Evolutionary conservation across 53 echinoderm and acorn worm species (phyloP).

Genomic region (Holothuria scabra): DNA sequence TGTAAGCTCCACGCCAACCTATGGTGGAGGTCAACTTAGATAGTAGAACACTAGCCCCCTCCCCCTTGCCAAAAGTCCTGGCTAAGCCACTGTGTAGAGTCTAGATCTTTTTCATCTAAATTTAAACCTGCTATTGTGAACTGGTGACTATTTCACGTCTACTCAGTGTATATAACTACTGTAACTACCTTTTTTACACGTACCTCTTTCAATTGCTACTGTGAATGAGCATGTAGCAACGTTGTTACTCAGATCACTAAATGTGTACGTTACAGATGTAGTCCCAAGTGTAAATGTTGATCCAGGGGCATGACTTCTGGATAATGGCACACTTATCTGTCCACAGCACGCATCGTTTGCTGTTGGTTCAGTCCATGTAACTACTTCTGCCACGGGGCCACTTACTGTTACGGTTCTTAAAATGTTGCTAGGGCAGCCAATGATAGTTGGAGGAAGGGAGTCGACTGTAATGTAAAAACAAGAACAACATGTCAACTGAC

Average conservation of each 20-base stretch:
- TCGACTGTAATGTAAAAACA: constrained; percentile 20
- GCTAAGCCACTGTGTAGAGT: too few species aligned
- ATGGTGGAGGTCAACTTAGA: too few species aligned
- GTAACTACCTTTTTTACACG: too few species aligned
- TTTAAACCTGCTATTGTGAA: too few species aligned
- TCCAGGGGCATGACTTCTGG: constrained; percentile 31
- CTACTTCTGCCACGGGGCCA: background rate
- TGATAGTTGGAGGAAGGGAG: constrained; percentile 50
- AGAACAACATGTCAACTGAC: background rate
- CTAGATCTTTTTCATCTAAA: too few species aligned
- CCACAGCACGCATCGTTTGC: constrained; percentile 47
- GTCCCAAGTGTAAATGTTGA: constrained; percentile 37
- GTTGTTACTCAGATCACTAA: constrained; percentile 17
- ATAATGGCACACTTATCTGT: constrained; percentile 1
- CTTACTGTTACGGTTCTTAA: background rate
- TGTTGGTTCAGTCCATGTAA: constrained; percentile 48
- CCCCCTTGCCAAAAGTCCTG: too few species aligned
- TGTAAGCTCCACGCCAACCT: too few species aligned
- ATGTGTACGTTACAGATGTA: constrained; percentile 36
- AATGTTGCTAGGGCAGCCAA: constrained; percentile 43
- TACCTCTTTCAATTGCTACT: constrained; percentile 15
- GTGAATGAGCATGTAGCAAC: constrained; percentile 20
- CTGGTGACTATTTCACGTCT: too few species aligned
- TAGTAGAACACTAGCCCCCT: too few species aligned
- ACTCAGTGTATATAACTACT: too few species aligned